These are phyloP conservation scores for Paelopatides confundens DNA, from an alignment of 53 echinoderm and acorn worm genomes.

Conservation along the genomic window DNA sequence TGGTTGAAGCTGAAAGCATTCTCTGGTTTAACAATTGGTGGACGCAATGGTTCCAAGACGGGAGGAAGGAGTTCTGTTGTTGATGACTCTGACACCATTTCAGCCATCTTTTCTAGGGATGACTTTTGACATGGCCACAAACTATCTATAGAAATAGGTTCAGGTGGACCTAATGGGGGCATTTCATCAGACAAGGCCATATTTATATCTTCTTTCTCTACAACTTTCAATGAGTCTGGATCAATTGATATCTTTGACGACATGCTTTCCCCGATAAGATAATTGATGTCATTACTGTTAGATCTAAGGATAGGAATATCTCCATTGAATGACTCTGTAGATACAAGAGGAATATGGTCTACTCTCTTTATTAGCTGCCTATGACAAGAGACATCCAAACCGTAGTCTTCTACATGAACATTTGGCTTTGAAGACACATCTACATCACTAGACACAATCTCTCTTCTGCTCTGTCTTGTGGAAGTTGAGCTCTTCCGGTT, in stretches of 20 bases:
- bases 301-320: background rate
- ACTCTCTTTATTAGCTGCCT: background rate
- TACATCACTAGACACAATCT: background rate
- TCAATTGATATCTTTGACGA: background rate
- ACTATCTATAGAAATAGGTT: background rate
- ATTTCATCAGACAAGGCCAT: background rate
- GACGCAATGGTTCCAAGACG: background rate
- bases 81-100: background rate
- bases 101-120: slow-evolving; percentile 23
- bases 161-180: slow-evolving; percentile 21
- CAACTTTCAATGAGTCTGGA: background rate
- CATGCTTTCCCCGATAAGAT: background rate
- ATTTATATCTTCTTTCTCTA: background rate
- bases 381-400: background rate
- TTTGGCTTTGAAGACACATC: background rate
- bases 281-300: too few species aligned
- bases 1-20: background rate
- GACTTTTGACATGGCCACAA: slow-evolving; percentile 22
- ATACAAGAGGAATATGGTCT: too few species aligned
- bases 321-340: slow-evolving; percentile 15
- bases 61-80: background rate
- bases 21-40: background rate
- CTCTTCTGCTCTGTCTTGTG: background rate
- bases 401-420: background rate
- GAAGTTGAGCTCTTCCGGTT: background rate